Conservation (phyloP, 2,113 vertebrate species). For the Chaetorhynchus papuensis region DNA sequence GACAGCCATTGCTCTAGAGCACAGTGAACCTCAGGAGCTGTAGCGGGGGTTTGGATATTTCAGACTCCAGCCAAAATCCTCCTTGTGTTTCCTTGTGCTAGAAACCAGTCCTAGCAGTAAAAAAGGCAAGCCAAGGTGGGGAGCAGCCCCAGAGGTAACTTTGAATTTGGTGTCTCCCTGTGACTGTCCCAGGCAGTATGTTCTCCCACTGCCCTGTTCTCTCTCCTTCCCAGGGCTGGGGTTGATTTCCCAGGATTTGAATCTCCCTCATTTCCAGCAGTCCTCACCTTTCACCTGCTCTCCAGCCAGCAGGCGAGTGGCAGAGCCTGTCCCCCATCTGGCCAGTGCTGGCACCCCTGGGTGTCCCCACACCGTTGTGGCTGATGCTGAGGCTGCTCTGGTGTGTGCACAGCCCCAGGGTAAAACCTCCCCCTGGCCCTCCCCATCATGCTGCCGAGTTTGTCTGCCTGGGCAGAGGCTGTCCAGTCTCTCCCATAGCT, state of each 20-base stretch:
- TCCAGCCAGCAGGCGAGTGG: fast-evolving
- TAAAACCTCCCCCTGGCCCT: neutral
- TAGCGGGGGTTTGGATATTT: neutral
- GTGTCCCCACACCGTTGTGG: fast-evolving
- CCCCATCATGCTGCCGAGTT: fast-evolving
- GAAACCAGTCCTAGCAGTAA: neutral
- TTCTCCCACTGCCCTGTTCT: neutral
- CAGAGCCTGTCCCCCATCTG: neutral
- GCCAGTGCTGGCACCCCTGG: neutral
- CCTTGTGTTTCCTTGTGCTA: neutral
- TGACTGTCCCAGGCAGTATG: neutral
- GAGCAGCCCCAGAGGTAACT: neutral
- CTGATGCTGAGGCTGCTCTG: neutral
- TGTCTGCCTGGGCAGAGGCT: neutral
- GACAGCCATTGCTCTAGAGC: neutral
- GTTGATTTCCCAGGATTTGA: neutral
- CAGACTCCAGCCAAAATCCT: neutral
- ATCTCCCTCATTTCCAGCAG: neutral
- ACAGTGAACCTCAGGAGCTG: neutral
- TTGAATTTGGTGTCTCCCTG: neutral
- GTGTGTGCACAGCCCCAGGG: fast-evolving
- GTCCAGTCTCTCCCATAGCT: neutral
- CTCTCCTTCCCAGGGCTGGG: neutral
- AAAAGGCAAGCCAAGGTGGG: neutral
- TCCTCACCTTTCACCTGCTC: neutral